phyloP scores from a whole-genome alignment of 2,888 invertebrate genomes.

The Himalopsyche tibetana region DNA sequence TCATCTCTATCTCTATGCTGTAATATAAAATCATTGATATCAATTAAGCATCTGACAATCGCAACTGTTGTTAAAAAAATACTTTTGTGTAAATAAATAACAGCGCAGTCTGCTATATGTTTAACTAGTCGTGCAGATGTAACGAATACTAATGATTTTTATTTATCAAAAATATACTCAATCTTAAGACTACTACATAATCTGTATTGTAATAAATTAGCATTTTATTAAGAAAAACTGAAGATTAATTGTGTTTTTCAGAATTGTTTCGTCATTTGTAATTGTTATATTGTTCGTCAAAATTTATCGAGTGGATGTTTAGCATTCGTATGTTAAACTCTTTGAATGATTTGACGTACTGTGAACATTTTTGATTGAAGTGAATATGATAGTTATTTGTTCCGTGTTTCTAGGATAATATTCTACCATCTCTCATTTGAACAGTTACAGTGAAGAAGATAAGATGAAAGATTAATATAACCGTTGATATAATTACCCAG shows the following conservation, averaged over 20 bases:
- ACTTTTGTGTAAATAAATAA: conserved; percentile 56
- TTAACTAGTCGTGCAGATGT: conserved; percentile 17
- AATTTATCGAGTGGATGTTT: no score
- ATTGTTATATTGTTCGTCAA: not conserved
- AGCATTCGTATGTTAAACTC: no score
- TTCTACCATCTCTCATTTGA: no score
- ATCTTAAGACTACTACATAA: not conserved
- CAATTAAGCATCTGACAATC: conserved; percentile 64
- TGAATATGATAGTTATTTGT: no score
- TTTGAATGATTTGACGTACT: no score
- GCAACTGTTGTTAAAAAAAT: conserved; percentile 55
- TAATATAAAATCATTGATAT: conserved; percentile 46
- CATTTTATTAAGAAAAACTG: not conserved
- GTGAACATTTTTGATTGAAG: no score
- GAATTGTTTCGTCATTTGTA: no score
- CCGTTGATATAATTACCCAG: no score
- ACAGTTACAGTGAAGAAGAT: no score
- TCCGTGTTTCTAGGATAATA: no score
- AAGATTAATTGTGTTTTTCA: not conserved
- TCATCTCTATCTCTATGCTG: conserved; percentile 14
- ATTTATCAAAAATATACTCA: conserved; percentile 12
- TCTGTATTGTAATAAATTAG: conserved; percentile 9
- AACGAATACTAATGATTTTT: not conserved
- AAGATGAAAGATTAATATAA: no score
- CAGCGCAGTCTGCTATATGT: conserved; percentile 46